Conservation (phyloP, 2,888 invertebrate genomes). For the Drosophila crucigera region DNA sequence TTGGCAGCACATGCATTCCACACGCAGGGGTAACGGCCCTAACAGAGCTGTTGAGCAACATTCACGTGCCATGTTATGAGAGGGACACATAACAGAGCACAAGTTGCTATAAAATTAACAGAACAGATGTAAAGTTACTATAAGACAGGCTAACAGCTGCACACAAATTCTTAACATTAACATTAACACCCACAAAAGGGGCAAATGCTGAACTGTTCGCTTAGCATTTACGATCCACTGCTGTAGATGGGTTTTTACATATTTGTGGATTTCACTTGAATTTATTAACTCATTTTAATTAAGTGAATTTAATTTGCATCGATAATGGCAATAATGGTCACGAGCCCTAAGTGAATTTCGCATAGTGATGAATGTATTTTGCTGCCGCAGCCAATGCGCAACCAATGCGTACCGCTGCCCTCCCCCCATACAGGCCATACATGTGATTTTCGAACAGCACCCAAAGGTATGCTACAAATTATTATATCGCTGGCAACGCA, state of each 20-base stretch:
- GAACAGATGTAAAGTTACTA: conserved; percentile 22
- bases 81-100: neutral
- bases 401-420: conserved; percentile 2
- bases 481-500: conserved; percentile 43
- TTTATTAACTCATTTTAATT: conserved; percentile 46
- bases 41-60: conserved; percentile 20
- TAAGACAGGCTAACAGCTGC: conserved; percentile 22
- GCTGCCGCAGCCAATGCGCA: neutral
- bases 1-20: neutral
- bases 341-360: conserved; percentile 48
- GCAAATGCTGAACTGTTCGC: neutral
- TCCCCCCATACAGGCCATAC: conserved; percentile 1
- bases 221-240: conserved; percentile 1
- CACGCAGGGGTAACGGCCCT: neutral
- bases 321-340: conserved; percentile 47
- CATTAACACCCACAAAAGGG: conserved; percentile 8
- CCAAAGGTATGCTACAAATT: conserved; percentile 64
- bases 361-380: conserved; percentile 37
- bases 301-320: conserved; percentile 57
- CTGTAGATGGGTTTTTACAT: conserved; percentile 7
- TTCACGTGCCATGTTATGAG: neutral
- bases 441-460: conserved; percentile 56
- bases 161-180: neutral
- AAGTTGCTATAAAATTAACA: conserved; percentile 17
- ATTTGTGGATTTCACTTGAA: conserved; percentile 18